Conservation (phyloP, 1,140 invertebrate species). For the Gonatopus flavifemur region DNA sequence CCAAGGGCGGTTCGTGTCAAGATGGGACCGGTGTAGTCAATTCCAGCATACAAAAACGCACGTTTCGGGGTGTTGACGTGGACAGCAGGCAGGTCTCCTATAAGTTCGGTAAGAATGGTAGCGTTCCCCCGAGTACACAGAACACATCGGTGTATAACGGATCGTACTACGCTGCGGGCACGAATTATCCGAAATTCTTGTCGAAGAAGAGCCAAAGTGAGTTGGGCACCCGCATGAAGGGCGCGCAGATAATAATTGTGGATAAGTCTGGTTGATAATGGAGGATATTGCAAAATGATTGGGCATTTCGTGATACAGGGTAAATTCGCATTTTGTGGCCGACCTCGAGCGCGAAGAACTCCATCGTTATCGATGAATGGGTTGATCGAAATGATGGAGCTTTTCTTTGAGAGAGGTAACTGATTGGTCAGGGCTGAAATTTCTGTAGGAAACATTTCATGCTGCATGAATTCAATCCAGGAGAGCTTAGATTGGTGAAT, state of each 20-base stretch:
- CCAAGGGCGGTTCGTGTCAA: neutral
- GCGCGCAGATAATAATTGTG: constrained; percentile 1
- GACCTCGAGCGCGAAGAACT: too few species aligned
- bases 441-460: too few species aligned
- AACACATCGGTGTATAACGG: constrained; percentile 5
- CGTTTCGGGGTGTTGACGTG: neutral
- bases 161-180: constrained; percentile 14
- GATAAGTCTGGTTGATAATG: neutral
- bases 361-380: too few species aligned
- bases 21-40: constrained; percentile 34
- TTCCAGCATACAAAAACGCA: constrained; percentile 10
- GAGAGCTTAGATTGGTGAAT: too few species aligned
- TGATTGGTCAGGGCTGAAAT: too few species aligned
- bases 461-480: too few species aligned
- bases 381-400: too few species aligned
- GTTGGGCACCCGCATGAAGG: constrained; percentile 23
- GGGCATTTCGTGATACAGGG: neutral
- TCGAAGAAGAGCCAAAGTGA: constrained; percentile 15
- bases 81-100: constrained; percentile 36
- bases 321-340: neutral
- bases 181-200: constrained; percentile 26
- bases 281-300: neutral
- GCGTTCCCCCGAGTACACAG: constrained; percentile 29
- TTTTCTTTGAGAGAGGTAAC: too few species aligned
- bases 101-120: constrained; percentile 30